These are phyloP conservation scores for Leuciscus idus DNA, from an alignment of 2,113 vertebrate species.

Conservation along the genomic window DNA sequence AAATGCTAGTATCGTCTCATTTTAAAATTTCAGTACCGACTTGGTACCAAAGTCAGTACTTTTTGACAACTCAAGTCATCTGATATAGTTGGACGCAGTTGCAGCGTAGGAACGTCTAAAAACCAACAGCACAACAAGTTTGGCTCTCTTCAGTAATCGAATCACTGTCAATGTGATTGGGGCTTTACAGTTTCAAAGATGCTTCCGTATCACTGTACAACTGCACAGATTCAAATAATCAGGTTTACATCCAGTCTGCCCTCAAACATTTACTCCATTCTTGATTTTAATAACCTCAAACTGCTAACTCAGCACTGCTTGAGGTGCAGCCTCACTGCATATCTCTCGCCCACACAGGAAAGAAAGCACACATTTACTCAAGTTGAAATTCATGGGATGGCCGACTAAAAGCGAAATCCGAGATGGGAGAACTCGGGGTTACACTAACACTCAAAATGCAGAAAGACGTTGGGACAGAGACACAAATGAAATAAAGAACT, in stretches of 20 bases:
- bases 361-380: neutral
- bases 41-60: too few species aligned
- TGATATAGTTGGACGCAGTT: neutral
- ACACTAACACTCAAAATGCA: conserved; percentile 44
- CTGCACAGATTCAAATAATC: neutral
- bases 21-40: too few species aligned
- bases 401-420: conserved; percentile 39
- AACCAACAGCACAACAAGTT: neutral
- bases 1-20: too few species aligned
- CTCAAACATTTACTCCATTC: neutral
- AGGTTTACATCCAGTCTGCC: neutral
- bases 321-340: neutral
- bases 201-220: neutral
- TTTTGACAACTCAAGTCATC: neutral
- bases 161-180: too few species aligned
- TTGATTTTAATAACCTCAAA: conserved; percentile 1
- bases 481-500: conserved; percentile 12
- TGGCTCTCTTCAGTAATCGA: too few species aligned
- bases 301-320: conserved; percentile 18
- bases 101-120: neutral
- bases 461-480: conserved; percentile 26
- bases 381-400: conserved; percentile 33
- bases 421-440: conserved; percentile 36
- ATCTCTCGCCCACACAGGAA: conserved; percentile 13
- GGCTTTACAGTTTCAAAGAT: too few species aligned